Conservation (phyloP, 1,140 invertebrate genomes). For the Drosophila lowei region DNA sequence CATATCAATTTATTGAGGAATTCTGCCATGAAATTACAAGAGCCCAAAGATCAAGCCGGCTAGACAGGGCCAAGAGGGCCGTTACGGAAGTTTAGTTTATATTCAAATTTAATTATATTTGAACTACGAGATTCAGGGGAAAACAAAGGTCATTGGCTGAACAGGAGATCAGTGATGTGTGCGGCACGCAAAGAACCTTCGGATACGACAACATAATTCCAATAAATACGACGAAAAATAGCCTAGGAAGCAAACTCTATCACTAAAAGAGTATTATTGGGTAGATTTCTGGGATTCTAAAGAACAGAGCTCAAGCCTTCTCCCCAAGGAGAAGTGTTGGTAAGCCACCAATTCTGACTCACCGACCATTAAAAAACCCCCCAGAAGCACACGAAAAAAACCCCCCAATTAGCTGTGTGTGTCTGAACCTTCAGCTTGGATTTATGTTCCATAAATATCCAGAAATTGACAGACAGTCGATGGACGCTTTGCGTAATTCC, state of each 20-base stretch:
- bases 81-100: constrained; percentile 27
- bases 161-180: constrained; percentile 11
- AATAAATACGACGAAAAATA: too few relatives aligned
- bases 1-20: constrained; percentile 62
- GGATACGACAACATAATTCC: too few relatives aligned
- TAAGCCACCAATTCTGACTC: neutral
- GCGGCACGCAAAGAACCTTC: too few relatives aligned
- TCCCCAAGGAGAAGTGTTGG: too few relatives aligned
- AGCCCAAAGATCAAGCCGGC: constrained; percentile 24
- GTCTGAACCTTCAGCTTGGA: constrained; percentile 44
- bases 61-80: too few relatives aligned
- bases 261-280: too few relatives aligned
- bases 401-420: constrained; percentile 26
- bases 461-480: constrained; percentile 41
- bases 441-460: constrained; percentile 49
- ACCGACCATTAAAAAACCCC: neutral
- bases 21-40: constrained; percentile 68
- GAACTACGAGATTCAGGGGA: neutral
- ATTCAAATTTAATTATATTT: constrained; percentile 23
- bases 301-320: too few relatives aligned
- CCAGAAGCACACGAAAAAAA: constrained; percentile 7
- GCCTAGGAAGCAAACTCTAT: too few relatives aligned
- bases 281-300: too few relatives aligned
- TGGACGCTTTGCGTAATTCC: constrained; percentile 14
- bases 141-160: constrained; percentile 16